Evolutionary conservation across 2,888 invertebrate species (phyloP).

Genomic region (Notodonta dromedarius): DNA sequence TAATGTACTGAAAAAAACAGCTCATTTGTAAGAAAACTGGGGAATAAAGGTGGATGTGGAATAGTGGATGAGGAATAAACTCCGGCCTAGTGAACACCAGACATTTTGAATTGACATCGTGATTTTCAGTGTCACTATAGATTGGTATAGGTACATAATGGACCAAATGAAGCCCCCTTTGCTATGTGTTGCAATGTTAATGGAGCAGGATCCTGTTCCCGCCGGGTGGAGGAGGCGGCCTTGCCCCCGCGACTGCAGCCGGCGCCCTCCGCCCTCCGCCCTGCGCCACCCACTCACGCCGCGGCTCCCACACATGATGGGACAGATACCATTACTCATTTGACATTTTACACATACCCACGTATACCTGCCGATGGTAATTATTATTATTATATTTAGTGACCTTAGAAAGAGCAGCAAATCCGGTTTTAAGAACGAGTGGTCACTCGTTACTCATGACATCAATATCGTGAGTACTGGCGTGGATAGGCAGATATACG

Average conservation of each 20-base stretch:
- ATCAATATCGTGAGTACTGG: no score
- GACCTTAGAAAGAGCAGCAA: no score
- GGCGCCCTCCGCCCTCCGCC: conserved; percentile 19
- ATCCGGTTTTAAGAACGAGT: no score
- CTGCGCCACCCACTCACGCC: not conserved
- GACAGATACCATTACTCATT: not conserved
- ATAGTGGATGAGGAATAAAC: no score
- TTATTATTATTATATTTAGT: not conserved
- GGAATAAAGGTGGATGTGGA: no score
- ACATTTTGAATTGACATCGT: not conserved
- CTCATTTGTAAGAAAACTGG: no score
- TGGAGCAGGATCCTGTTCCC: conserved; percentile 14
- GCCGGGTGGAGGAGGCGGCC: conserved; percentile 16
- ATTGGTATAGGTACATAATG: not conserved
- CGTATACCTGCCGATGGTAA: conserved; percentile 4
- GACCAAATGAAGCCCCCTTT: no score
- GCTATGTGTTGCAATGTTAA: conserved; percentile 18
- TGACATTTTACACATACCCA: not conserved
- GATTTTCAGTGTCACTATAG: not conserved
- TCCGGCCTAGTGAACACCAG: no score
- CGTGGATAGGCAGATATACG: not conserved
- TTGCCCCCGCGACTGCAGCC: conserved; percentile 31
- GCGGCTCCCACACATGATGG: not conserved
- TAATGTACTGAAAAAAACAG: no score
- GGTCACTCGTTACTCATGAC: no score